Percentiles rank a stretch among this genome's conserved stretches.
Evolutionary conservation across 2,888 invertebrate species (phyloP).

Genomic region (Ochlodes sylvanus): DNA sequence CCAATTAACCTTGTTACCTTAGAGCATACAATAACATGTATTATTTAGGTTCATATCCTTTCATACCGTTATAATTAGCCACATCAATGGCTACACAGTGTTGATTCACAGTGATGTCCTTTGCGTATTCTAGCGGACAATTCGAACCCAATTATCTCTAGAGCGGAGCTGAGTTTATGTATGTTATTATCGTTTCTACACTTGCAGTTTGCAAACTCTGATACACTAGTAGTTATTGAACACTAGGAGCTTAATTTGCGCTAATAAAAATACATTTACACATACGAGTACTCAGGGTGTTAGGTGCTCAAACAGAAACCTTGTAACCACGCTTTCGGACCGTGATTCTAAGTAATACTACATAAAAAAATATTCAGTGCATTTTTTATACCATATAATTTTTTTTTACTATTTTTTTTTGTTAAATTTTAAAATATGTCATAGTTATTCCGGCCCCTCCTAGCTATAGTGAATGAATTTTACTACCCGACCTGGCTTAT

Average conservation of each 20-base stretch:
- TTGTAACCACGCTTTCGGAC: too few species aligned
- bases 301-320: too few species aligned
- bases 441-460: too few species aligned
- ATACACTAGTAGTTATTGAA: not conserved
- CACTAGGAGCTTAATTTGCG: not conserved
- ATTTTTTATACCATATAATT: too few species aligned
- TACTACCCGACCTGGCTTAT: too few species aligned
- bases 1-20: constrained; percentile 7
- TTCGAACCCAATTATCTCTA: not conserved
- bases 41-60: not conserved
- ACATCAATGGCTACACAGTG: constrained; percentile 3
- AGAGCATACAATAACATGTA: not conserved
- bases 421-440: too few species aligned
- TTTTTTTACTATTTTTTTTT: too few species aligned
- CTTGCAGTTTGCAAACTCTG: not conserved
- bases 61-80: not conserved
- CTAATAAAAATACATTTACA: not conserved
- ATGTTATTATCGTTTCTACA: not conserved
- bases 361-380: too few species aligned
- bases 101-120: constrained; percentile 1
- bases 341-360: too few species aligned
- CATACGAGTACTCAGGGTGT: too few species aligned
- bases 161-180: not conserved
- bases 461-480: too few species aligned
- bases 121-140: not conserved